phyloP scores from a whole-genome alignment of 1,140 invertebrate species.

The Bemisia tabaci region DNA sequence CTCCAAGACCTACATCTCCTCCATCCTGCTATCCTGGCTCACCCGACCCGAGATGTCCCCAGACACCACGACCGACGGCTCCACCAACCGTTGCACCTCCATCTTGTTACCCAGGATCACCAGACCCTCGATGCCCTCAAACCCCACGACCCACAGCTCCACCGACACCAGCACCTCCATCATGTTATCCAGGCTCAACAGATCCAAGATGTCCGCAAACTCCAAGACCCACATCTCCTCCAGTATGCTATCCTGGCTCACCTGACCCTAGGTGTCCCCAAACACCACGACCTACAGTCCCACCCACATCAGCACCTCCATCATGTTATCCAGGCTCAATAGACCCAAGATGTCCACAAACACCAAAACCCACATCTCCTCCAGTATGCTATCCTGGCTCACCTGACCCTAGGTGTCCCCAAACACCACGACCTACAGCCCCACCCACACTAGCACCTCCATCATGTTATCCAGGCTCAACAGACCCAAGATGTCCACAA shows the following conservation, averaged over 20 bases:
- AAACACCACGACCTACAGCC: conserved; percentile 19
- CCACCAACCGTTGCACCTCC: conserved; percentile 17
- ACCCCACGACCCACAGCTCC: conserved; percentile 21
- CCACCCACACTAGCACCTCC: conserved; percentile 16
- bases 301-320: conserved; percentile 15
- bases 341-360: conserved; percentile 28
- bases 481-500: conserved; percentile 24
- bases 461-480: conserved; percentile 25
- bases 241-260: conserved; percentile 18
- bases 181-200: conserved; percentile 28
- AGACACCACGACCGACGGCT: conserved; percentile 21
- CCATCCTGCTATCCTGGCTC: conserved; percentile 23
- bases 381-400: conserved; percentile 26
- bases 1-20: conserved; percentile 21
- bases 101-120: conserved; percentile 27
- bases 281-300: conserved; percentile 6
- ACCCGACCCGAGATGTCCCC: conserved; percentile 20
- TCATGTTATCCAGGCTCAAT: conserved; percentile 26
- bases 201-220: conserved; percentile 27
- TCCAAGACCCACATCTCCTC: conserved; percentile 17
- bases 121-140: conserved; percentile 28
- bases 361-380: conserved; percentile 17
- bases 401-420: conserved; percentile 25
- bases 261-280: conserved; percentile 21
- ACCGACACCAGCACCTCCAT: conserved; percentile 19